phyloP scores from a whole-genome alignment of 1,140 invertebrate species.

The Aphaenogaster rudis region DNA sequence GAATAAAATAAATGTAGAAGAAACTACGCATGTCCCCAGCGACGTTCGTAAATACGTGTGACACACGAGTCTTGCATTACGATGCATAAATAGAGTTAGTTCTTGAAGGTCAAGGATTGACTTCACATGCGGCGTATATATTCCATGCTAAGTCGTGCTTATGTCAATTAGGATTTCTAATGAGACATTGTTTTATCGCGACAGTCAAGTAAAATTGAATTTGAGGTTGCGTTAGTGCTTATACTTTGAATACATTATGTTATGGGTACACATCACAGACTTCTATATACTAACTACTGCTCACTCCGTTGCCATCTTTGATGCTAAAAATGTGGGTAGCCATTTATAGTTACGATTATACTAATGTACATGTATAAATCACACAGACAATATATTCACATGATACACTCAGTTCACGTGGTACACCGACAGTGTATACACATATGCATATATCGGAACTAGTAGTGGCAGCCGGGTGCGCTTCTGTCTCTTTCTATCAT shows the following conservation, averaged over 20 bases:
- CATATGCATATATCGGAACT: no score
- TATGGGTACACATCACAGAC: not conserved
- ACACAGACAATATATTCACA: no score
- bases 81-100: not conserved
- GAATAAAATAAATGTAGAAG: not conserved
- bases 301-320: no score
- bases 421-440: no score
- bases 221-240: not conserved
- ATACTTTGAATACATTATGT: not conserved
- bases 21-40: not conserved
- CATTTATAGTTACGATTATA: no score
- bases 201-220: conserved; percentile 15
- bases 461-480: no score
- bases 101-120: conserved; percentile 35
- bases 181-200: not conserved
- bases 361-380: no score
- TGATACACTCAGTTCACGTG: no score
- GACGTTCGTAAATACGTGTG: not conserved
- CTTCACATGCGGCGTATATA: not conserved
- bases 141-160: conserved; percentile 13
- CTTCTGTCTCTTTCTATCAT: no score
- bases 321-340: no score
- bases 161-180: conserved; percentile 23
- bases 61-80: conserved; percentile 10
- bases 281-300: no score